Base-by-base conservation (phyloP, 2,113 vertebrate genomes). In the Telmatochromis sp. region DNA sequence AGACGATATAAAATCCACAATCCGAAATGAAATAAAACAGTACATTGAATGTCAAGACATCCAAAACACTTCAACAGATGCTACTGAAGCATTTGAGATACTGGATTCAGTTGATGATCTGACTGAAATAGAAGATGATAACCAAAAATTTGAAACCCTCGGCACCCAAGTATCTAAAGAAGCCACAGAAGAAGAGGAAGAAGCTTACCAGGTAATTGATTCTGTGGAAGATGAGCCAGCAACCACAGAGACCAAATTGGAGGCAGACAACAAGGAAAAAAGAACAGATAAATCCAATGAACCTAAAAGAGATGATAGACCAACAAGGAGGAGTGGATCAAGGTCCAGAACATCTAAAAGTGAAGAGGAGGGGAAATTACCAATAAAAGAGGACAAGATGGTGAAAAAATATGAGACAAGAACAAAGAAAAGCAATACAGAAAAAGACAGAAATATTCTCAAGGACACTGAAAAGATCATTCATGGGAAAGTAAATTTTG, bases 191-290 rank as follows among this genome's bases (percentile, higher is more conserved):
- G 85, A 91, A 21, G 92, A 93, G 6, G 90, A 86, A 7, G 91
- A 79, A 2, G 35, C 15, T 0, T 90, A 81, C 28, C 83, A 89
- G 40, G 78, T 93, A 0, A 86, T 93, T 6, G 93, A 94, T 83
- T 91, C 89, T 31, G 26, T 94, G 4, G 92, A 92, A 17, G 92
- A 93, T 84, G 92, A 81, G 9, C 70, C 84, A 51, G 21, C 33
- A 5, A 17, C 47, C n/a, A 31, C 80, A 8, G 85, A 92, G 8
- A 51, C 35, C 0, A 68, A 91, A 37, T 37, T 51, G 9, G 85
- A 87, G 9, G 7, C 33, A 3, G 51, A 86, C 42, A 33, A 58
- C 13, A 65, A 45, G n/a, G 80, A 23, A 3, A 81, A 21, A 37
- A 73, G 14, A n/a, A 65, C 53, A 26, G 68, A 15, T 10, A 86